Conservation (phyloP, 1,140 invertebrate species). For the Oppia nitens region DNA sequence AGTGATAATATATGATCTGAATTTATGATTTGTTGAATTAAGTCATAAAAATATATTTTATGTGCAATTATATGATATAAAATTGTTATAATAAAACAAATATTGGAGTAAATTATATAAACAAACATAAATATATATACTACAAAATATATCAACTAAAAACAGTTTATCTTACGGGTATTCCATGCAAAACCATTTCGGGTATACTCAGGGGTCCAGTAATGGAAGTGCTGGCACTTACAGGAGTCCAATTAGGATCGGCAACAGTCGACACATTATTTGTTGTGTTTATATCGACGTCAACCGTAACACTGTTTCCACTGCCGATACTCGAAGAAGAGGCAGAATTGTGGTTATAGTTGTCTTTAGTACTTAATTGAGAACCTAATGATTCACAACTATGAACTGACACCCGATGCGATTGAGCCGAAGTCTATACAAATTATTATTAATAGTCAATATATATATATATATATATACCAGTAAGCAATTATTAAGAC, state of each 20-base stretch:
- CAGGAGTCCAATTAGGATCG: slow-evolving; percentile 26
- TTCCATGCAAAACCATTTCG: slow-evolving; percentile 38
- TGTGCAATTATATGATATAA: too few relatives aligned
- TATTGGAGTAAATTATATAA: too few relatives aligned
- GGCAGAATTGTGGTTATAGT: slow-evolving; percentile 27
- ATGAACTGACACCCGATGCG: slow-evolving; percentile 20
- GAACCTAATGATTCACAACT: slow-evolving; percentile 14
- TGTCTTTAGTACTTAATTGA: slow-evolving; percentile 1
- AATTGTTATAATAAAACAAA: too few relatives aligned
- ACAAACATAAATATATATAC: too few relatives aligned
- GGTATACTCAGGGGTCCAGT: slow-evolving; percentile 34
- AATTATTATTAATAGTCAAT: too few relatives aligned
- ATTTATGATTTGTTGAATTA: too few relatives aligned
- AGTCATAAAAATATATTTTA: too few relatives aligned
- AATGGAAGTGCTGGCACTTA: slow-evolving; percentile 33
- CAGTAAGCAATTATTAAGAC: too few relatives aligned
- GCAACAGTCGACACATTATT: slow-evolving; percentile 38
- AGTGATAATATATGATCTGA: too few relatives aligned
- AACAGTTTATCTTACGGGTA: slow-evolving; percentile 37
- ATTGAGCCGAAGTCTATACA: background rate
- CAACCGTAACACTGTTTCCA: background rate
- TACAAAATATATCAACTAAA: too few relatives aligned
- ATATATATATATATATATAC: too few relatives aligned
- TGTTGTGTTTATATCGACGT: slow-evolving; percentile 12
- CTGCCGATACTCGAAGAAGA: slow-evolving; percentile 25